Percentiles rank a stretch among this genome's conserved stretches.
phyloP scores from a whole-genome alignment of 2,797 vertebrate genomes.

The Platyrinchus mystaceus region DNA sequence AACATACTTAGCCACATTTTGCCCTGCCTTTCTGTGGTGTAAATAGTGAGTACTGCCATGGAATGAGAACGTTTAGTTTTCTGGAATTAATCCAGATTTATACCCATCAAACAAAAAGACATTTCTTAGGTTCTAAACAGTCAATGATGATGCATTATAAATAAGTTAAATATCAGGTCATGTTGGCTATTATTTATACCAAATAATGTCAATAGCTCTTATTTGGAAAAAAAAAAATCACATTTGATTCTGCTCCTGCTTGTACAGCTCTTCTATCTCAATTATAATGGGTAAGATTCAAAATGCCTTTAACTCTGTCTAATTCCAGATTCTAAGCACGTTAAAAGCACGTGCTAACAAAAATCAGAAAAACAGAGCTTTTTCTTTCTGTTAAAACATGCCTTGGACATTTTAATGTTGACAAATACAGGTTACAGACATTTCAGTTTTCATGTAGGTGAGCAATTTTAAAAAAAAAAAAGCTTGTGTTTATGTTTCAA shows the following conservation, averaged over 20 bases:
- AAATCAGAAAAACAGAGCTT: background rate
- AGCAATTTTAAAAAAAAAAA: background rate
- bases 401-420: background rate
- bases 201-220: background rate
- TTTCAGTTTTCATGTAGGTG: background rate
- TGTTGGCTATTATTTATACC: background rate
- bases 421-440: background rate
- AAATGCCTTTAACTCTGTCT: background rate
- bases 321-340: background rate
- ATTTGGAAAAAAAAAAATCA: background rate
- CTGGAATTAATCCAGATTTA: background rate
- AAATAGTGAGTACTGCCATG: background rate
- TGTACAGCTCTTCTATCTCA: background rate
- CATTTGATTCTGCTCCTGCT: background rate
- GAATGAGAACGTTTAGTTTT: background rate
- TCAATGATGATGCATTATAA: background rate
- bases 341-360: background rate
- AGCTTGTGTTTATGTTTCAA: slow-evolving; percentile 14
- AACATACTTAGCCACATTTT: background rate
- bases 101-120: background rate
- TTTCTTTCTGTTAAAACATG: slow-evolving; percentile 29
- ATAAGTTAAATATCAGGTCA: background rate
- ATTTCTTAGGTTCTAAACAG: background rate
- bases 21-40: background rate
- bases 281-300: background rate